Conservation (phyloP, 2,113 vertebrate genomes). For the Channa maculata region DNA sequence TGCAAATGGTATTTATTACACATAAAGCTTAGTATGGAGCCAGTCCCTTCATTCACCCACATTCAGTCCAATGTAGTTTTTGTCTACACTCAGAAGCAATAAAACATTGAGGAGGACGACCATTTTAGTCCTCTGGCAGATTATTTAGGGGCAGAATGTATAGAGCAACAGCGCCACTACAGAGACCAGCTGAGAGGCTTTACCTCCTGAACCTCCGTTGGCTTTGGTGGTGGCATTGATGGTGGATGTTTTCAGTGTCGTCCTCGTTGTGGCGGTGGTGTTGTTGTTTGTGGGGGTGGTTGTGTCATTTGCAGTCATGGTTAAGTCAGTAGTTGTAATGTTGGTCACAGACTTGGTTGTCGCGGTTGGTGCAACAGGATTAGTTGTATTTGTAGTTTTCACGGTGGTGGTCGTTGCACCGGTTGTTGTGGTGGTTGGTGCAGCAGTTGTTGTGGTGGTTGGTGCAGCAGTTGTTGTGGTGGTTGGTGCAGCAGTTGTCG, state of each 20-base stretch:
- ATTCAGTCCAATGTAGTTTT: too few relatives aligned
- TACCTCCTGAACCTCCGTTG: constrained; percentile 8
- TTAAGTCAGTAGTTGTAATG: fast-evolving
- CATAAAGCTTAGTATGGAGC: background rate
- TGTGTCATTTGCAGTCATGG: background rate
- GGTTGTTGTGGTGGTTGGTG: background rate
- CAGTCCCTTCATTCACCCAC: too few relatives aligned
- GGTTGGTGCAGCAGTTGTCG: fast-evolving
- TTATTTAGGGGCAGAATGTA: background rate
- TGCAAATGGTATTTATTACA: background rate
- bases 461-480: fast-evolving
- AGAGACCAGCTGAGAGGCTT: constrained; percentile 31
- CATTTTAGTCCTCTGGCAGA: background rate
- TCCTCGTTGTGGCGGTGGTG: background rate
- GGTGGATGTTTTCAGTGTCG: background rate
- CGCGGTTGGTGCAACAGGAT: fast-evolving
- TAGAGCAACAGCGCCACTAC: constrained; percentile 18
- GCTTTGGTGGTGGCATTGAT: fast-evolving
- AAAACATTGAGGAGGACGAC: background rate
- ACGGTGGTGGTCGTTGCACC: background rate
- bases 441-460: fast-evolving
- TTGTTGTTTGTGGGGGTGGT: too few relatives aligned
- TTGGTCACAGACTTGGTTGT: too few relatives aligned
- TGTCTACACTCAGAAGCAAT: background rate
- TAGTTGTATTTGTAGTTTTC: background rate